Base-by-base conservation (phyloP, 2,888 invertebrate species). In the Ferdinandea cuprea region DNA sequence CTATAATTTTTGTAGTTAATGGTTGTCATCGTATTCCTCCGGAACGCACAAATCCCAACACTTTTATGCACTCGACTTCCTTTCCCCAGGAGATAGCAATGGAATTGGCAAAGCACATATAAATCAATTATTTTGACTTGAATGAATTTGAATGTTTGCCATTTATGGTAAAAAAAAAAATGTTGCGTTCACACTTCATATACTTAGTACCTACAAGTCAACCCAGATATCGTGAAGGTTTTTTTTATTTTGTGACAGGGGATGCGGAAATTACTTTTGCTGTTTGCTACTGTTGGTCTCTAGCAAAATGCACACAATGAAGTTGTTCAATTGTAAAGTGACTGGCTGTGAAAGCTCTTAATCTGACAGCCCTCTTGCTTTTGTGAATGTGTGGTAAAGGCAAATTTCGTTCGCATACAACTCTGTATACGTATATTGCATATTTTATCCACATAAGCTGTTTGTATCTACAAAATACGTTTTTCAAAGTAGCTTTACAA, bases 71-170 rank as follows among this genome's bases (percentile, higher is more conserved):
- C 42, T 72, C 42, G 56, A n/a, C 5, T 28, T 15, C 9, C 11
- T 17, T 46, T 19, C 13, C 7, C 13, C 30, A 42, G 15, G 3
- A 48, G 35, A 8, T 15, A 8, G 50, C 42, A 25, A 5, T 48
- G 21, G 21, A 46, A 59, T 52, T 40, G 44, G 30, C 30, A 37
- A 37, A 19, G 52, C 50, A 72, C 19, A 32, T 58, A 66, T 66
- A 79, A 79, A 68, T 79, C 66, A 72, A 79, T 79, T 79, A 68
- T 40, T 73, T 73, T 73, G 25, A 40, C 73, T 46, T 61, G 73
- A 73, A 68, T 79, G 73, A 61, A 54, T 28, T 30, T 66, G 59
- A 79, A 79, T 79, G 56, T 32, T 35, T 79, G 61, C 40, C 73
- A 68, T 73, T 72, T 44, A 30, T 72, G 15, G 13, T 40, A 3